Conservation (phyloP, 2,113 vertebrate genomes). For the Xyliphius kryptos region DNA sequence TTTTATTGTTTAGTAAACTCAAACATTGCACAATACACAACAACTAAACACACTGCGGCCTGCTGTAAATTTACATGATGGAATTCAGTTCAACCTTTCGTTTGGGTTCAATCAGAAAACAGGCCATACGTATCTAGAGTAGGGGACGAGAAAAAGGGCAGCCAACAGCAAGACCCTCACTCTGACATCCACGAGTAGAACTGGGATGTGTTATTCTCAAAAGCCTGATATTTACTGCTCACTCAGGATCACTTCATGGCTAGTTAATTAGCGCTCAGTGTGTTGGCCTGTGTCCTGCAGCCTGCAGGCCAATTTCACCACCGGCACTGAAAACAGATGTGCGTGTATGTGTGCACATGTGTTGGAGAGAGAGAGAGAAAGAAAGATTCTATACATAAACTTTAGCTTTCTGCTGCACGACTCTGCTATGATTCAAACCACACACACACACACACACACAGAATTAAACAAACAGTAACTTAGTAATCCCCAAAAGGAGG, state of each 20-base stretch:
- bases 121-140: no score
- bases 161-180: constrained; percentile 35
- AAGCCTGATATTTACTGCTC: constrained; percentile 45
- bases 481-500: constrained; percentile 36
- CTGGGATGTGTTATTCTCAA: constrained; percentile 40
- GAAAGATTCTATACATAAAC: not conserved
- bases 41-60: no score
- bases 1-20: no score
- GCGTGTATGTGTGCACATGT: not conserved
- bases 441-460: constrained; percentile 27
- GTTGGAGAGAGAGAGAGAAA: no score
- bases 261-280: constrained; percentile 41
- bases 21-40: no score
- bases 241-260: constrained; percentile 39
- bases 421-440: constrained; percentile 26
- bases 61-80: no score
- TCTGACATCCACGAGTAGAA: constrained; percentile 42
- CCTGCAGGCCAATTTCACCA: constrained; percentile 37
- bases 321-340: constrained; percentile 42
- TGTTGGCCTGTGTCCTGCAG: constrained; percentile 41
- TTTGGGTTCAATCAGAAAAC: no score
- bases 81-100: no score
- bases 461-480: constrained; percentile 21
- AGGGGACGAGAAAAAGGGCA: constrained; percentile 15
- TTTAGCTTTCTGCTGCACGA: constrained; percentile 14